These are phyloP conservation scores for Aulostomus chinensis DNA, from an alignment of 2,797 vertebrate genomes.

Conservation along the genomic window DNA sequence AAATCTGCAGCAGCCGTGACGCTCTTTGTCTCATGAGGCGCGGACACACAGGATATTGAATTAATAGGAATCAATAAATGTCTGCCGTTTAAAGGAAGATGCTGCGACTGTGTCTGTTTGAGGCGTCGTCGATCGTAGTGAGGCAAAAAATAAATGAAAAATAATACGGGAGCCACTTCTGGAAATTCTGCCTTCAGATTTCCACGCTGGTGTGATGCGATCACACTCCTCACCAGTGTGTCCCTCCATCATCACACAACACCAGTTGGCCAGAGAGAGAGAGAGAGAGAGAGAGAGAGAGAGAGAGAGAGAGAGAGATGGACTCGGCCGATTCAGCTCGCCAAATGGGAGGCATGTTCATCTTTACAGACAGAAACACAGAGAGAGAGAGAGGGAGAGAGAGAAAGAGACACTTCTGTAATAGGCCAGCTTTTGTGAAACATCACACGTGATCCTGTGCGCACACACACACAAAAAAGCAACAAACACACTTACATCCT, in stretches of 20 bases:
- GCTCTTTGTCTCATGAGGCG: constrained; percentile 66
- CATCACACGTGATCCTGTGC: constrained; percentile 47
- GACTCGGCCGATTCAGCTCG: constrained; percentile 50
- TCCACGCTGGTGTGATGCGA: constrained; percentile 34
- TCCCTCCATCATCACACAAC: constrained; percentile 51
- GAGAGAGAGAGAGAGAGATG: too few relatives aligned
- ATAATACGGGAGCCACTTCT: too few relatives aligned
- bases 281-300: too few relatives aligned
- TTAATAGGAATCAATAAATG: constrained; percentile 55
- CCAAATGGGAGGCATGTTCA: constrained; percentile 70
- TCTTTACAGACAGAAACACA: constrained; percentile 34
- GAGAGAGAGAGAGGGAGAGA: too few relatives aligned
- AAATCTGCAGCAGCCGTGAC: constrained; percentile 61
- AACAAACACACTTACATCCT: constrained; percentile 47
- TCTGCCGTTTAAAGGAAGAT: constrained; percentile 27
- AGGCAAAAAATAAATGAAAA: too few relatives aligned
- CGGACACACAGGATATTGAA: constrained; percentile 35
- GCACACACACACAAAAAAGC: constrained; percentile 10
- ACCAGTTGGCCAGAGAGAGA: constrained; percentile 73
- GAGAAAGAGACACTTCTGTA: constrained; percentile 52
- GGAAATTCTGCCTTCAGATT: constrained; percentile 41
- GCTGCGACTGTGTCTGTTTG: too few relatives aligned
- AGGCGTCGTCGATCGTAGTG: too few relatives aligned
- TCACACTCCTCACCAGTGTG: constrained; percentile 45
- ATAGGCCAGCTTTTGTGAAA: constrained; percentile 55